phyloP scores from a whole-genome alignment of 2,888 invertebrate genomes.

The Aphidius colemani region DNA sequence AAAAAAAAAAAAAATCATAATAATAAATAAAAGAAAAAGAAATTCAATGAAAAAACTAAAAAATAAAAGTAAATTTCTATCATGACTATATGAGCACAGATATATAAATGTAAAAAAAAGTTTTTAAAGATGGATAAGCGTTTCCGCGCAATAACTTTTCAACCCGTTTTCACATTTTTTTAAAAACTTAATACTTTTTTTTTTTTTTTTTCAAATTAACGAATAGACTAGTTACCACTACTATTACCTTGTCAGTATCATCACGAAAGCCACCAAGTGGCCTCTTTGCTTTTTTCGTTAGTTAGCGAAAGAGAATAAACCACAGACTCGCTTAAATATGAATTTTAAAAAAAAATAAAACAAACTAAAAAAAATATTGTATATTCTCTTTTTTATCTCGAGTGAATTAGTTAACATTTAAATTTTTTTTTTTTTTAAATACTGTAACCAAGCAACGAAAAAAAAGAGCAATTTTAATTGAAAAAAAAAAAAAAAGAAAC shows the following conservation, averaged over 20 bases:
- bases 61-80: background rate
- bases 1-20: too few relatives aligned
- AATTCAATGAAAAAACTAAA: too few relatives aligned
- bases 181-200: too few relatives aligned
- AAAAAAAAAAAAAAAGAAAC: background rate
- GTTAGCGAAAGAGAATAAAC: conserved; percentile 1
- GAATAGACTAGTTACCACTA: background rate
- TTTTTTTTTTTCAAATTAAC: conserved; percentile 1
- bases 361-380: background rate
- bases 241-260: background rate
- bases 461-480: conserved; percentile 14
- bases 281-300: conserved; percentile 16
- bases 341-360: background rate
- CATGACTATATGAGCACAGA: conserved; percentile 19
- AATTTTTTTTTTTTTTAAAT: conserved; percentile 5
- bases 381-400: background rate
- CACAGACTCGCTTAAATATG: conserved; percentile 15
- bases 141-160: conserved; percentile 33
- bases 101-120: conserved; percentile 29
- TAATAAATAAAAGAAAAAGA: too few relatives aligned
- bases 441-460: background rate
- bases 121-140: conserved; percentile 32
- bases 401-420: conserved; percentile 17
- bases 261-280: conserved; percentile 16
- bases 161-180: conserved; percentile 8